A percentile compares a stretch with the other conserved stretches of the same genome.
Evolutionary conservation across 2,888 invertebrate genomes (phyloP).

Genomic region (Rugalucina vietnamica): DNA sequence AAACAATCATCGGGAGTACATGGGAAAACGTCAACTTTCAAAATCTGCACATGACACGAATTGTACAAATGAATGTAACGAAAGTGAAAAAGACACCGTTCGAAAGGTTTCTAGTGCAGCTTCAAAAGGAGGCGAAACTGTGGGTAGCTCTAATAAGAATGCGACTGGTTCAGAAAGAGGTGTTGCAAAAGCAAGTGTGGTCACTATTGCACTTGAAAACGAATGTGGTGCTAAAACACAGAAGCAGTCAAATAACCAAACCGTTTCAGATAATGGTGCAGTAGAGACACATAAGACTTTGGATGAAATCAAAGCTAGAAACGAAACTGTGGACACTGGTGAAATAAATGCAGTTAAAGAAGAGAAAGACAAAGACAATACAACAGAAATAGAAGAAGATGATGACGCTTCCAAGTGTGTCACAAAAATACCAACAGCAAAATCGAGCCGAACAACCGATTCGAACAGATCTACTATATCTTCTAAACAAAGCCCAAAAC

Average conservation of each 20-base stretch:
- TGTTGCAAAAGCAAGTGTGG: slow-evolving; percentile 40
- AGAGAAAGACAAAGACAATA: background rate
- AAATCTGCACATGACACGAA: background rate
- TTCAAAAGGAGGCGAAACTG: background rate
- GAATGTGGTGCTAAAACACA: slow-evolving; percentile 11
- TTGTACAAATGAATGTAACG: background rate
- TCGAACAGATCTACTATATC: slow-evolving; percentile 40
- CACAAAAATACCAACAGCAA: slow-evolving; percentile 57
- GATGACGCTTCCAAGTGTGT: background rate
- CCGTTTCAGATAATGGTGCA: background rate
- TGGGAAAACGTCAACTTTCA: slow-evolving; percentile 32
- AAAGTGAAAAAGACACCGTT: background rate
- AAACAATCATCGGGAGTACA: slow-evolving; percentile 47
- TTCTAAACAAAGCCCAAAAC: slow-evolving; percentile 26
- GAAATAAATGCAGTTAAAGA: background rate
- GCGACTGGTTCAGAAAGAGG: slow-evolving; percentile 18
- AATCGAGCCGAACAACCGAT: slow-evolving; percentile 43
- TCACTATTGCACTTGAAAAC: slow-evolving; percentile 43
- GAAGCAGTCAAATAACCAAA: background rate
- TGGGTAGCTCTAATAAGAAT: background rate
- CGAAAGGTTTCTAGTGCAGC: slow-evolving; percentile 14
- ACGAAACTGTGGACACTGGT: background rate
- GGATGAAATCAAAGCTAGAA: background rate
- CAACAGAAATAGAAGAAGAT: background rate
- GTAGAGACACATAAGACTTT: background rate